Evolutionary conservation across 2,797 vertebrate genomes (phyloP).

Genomic region (Myoxocephalus aenaeus): DNA sequence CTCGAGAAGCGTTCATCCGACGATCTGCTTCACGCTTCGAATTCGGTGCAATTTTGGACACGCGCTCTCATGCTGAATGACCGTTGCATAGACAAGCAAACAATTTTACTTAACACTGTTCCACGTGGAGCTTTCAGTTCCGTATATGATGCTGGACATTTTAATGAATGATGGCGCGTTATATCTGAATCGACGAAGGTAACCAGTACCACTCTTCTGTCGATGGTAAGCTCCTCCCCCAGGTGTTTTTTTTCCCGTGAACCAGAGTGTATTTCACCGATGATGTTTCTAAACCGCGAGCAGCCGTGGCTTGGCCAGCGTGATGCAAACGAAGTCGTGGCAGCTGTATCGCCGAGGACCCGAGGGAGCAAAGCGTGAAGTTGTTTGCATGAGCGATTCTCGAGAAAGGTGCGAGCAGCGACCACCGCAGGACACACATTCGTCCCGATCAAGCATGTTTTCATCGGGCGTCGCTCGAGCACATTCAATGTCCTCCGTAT

Average conservation of each 20-base stretch:
- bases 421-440: not conserved
- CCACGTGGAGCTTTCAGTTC: not conserved
- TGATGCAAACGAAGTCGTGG: no score
- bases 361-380: not conserved
- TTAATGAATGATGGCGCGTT: not conserved
- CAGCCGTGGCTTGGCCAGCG: no score
- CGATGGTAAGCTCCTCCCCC: no score
- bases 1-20: not conserved
- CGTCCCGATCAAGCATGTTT: not conserved
- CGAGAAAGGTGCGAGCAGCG: not conserved
- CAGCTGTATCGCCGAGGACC: not conserved
- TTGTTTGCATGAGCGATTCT: not conserved
- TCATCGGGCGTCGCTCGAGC: not conserved
- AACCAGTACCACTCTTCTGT: not conserved
- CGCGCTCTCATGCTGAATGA: no score
- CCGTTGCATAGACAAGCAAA: no score
- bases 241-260: no score
- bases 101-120: no score
- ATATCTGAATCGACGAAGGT: not conserved
- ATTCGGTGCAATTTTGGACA: no score
- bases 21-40: not conserved
- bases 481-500: conserved; percentile 13
- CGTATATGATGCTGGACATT: not conserved
- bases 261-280: no score
- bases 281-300: no score